Conservation (phyloP, 1,140 invertebrate genomes). For the Cyclargus thomasi region DNA sequence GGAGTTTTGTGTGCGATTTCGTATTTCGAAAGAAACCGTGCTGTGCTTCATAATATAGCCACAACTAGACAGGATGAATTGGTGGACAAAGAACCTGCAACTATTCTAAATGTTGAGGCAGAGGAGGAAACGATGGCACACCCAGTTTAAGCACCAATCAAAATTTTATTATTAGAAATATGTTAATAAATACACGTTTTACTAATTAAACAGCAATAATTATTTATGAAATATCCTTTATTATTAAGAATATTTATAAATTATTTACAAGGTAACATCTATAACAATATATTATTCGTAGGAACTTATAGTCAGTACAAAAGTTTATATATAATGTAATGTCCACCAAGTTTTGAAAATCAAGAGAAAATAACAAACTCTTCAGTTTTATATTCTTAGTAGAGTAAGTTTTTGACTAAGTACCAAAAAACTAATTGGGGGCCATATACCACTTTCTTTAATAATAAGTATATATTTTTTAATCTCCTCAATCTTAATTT, state of each 20-base stretch:
- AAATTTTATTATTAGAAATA: neutral
- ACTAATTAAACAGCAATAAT: neutral
- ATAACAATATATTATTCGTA: too few species aligned
- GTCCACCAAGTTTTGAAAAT: too few species aligned
- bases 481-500: too few species aligned
- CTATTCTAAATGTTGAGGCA: neutral
- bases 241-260: neutral
- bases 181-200: neutral
- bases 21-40: slow-evolving; percentile 4
- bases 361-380: too few species aligned
- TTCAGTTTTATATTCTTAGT: too few species aligned
- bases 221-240: slow-evolving; percentile 1
- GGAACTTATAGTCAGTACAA: too few species aligned
- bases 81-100: neutral
- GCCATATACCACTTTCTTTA: too few species aligned
- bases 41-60: neutral
- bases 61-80: neutral
- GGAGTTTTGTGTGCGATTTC: neutral
- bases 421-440: too few species aligned
- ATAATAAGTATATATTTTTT: too few species aligned
- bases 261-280: too few species aligned
- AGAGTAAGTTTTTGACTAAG: too few species aligned
- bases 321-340: too few species aligned
- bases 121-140: neutral
- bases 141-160: neutral